Evolutionary conservation across 2,888 invertebrate species (phyloP).

Genomic region (Polylopha cassiicola): DNA sequence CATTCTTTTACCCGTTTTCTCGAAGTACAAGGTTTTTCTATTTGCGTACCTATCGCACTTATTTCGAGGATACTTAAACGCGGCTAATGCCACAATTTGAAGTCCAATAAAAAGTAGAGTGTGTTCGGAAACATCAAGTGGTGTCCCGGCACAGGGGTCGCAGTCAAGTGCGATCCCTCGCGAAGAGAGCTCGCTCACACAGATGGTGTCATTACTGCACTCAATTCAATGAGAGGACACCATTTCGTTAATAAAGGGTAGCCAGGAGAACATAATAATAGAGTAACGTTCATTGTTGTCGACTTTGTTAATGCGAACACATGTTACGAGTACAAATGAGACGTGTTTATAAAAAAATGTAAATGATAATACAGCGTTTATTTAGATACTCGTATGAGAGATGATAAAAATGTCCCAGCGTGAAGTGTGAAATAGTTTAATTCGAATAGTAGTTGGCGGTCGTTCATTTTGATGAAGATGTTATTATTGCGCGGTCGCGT

Average conservation of each 20-base stretch:
- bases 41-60: not conserved
- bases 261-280: constrained; percentile 17
- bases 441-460: constrained; percentile 12
- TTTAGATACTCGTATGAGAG: too few species aligned
- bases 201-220: constrained; percentile 19
- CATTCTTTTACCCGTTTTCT: too few species aligned
- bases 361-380: too few species aligned
- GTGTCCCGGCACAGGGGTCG: constrained; percentile 5
- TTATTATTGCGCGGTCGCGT: constrained; percentile 10
- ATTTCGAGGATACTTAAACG: constrained; percentile 1
- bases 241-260: constrained; percentile 17
- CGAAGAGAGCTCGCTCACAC: constrained; percentile 7
- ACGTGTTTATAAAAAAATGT: too few species aligned
- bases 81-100: constrained; percentile 12
- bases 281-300: constrained; percentile 17
- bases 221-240: constrained; percentile 14
- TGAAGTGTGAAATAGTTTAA: not conserved
- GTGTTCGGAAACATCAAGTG: constrained; percentile 10
- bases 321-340: constrained; percentile 10
- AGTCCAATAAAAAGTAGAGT: constrained; percentile 8
- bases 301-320: constrained; percentile 18
- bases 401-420: not conserved
- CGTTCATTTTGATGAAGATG: constrained; percentile 14
- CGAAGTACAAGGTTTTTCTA: too few species aligned
- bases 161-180: constrained; percentile 15